Percentiles rank a stretch among this genome's conserved stretches.
These are phyloP conservation scores for Calidris pygmaea DNA, from an alignment of 2,113 vertebrate species.

Conservation along the genomic window DNA sequence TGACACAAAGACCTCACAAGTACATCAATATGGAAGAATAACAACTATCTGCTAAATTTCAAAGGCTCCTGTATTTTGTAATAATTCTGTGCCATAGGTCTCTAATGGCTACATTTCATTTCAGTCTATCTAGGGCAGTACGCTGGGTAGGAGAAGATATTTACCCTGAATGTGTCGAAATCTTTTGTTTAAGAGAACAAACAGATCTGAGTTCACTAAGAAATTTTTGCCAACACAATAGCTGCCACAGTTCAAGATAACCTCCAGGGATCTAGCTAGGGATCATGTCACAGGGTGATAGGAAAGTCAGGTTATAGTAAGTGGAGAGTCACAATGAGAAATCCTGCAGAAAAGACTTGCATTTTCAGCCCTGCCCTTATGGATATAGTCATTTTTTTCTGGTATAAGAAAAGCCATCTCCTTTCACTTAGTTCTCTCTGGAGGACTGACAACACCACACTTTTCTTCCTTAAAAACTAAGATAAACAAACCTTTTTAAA, in stretches of 20 bases:
- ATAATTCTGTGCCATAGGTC: neutral
- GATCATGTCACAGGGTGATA: neutral
- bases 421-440: neutral
- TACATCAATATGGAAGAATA: neutral
- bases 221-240: neutral
- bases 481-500: neutral
- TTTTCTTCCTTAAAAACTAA: neutral
- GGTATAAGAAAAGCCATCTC: neutral
- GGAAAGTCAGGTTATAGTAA: neutral
- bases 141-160: neutral
- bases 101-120: neutral
- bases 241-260: neutral
- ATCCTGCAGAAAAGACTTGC: neutral
- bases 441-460: neutral
- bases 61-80: neutral
- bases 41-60: neutral
- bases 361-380: neutral
- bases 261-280: neutral
- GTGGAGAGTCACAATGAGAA: neutral
- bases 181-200: neutral
- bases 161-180: neutral
- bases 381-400: neutral
- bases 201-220: neutral
- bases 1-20: neutral
- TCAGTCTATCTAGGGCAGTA: neutral